Evolutionary conservation across 2,888 invertebrate genomes (phyloP).

Genomic region (Vanessa cardui): DNA sequence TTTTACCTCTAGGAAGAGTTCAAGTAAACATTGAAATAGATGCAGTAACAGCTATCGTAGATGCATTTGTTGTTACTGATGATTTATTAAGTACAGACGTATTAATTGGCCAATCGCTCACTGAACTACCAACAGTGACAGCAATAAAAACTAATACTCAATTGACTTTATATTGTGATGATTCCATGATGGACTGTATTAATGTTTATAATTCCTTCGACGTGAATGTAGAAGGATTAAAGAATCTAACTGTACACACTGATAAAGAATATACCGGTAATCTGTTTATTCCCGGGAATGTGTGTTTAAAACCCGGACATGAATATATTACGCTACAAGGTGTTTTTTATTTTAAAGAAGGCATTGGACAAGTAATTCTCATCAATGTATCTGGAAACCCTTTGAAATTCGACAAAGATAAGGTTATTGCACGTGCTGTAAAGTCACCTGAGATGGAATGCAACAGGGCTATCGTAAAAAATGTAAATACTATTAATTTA

Average conservation of each 20-base stretch:
- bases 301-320: not conserved
- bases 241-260: not conserved
- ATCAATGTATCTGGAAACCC: not conserved
- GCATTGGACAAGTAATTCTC: not conserved
- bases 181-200: not conserved
- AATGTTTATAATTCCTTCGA: not conserved
- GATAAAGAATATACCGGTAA: conserved; percentile 1
- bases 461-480: not conserved
- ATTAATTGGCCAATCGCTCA: conserved; percentile 10
- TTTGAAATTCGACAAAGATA: not conserved
- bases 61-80: conserved; percentile 11
- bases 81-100: not conserved
- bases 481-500: not conserved
- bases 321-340: conserved; percentile 1
- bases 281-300: not conserved
- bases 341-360: not conserved
- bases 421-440: not conserved
- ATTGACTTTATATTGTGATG: not conserved
- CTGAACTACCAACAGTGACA: conserved; percentile 3
- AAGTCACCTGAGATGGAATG: not conserved
- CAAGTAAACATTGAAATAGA: conserved; percentile 2
- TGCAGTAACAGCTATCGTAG: not conserved
- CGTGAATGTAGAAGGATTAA: not conserved
- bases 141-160: not conserved
- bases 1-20: conserved; percentile 2